Percentiles rank a stretch among this genome's conserved stretches.
phyloP scores from a whole-genome alignment of 2,113 vertebrate species.

The Ophiodon elongatus region DNA sequence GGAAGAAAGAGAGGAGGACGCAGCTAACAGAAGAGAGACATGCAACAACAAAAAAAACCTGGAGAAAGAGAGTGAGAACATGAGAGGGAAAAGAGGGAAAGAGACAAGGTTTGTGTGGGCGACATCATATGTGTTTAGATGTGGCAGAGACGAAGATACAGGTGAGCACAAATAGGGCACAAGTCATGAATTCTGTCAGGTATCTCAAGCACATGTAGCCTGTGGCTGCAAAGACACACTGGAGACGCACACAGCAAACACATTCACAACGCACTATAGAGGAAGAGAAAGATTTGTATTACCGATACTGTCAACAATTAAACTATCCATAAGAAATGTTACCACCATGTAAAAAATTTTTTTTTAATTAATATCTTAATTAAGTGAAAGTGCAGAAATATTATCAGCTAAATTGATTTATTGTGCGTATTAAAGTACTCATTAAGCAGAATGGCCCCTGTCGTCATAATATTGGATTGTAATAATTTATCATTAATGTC shows the following conservation, averaged over 20 bases:
- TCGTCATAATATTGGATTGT: neutral
- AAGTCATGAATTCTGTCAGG: constrained; percentile 48
- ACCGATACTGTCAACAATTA: neutral
- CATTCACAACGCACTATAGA: neutral
- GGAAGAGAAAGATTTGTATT: neutral
- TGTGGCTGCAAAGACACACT: constrained; percentile 29
- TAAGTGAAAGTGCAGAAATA: neutral
- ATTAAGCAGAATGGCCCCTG: neutral
- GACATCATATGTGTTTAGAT: constrained; percentile 49
- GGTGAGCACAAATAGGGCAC: constrained; percentile 72
- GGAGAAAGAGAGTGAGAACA: constrained; percentile 33
- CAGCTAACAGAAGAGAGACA: constrained; percentile 51
- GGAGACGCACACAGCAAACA: neutral
- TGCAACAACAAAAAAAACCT: constrained; percentile 33
- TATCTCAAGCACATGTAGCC: constrained; percentile 45
- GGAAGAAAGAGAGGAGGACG: constrained; percentile 45
- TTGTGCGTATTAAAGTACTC: neutral
- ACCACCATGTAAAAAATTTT: neutral
- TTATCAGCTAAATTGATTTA: neutral
- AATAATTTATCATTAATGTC: neutral
- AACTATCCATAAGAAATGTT: neutral
- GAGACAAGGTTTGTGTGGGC: constrained; percentile 25
- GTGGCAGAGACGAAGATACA: constrained; percentile 65
- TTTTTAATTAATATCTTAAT: neutral
- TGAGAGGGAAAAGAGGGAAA: neutral